Conservation (phyloP, 2,888 invertebrate genomes). For the Aspidiotus destructor region DNA sequence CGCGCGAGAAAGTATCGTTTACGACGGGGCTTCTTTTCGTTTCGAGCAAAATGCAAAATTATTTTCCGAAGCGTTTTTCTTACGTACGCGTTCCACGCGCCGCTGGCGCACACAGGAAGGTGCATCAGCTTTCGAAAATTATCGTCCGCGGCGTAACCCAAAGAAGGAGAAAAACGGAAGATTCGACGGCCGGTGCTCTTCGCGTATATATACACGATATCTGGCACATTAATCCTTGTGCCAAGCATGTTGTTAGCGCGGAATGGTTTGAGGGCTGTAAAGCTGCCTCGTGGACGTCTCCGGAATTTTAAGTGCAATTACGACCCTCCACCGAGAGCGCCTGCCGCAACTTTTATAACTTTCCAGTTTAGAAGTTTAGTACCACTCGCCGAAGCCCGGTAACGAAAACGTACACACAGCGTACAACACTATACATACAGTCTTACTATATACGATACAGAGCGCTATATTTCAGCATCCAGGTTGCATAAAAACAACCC, state of each 20-base stretch:
- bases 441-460: not conserved
- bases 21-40: too few species aligned
- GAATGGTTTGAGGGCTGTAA: slow-evolving; percentile 17
- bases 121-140: slow-evolving; percentile 7
- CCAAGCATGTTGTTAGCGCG: slow-evolving; percentile 22
- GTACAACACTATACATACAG: not conserved
- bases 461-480: slow-evolving; percentile 9
- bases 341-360: not conserved
- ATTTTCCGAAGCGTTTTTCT: too few species aligned
- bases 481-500: slow-evolving; percentile 16
- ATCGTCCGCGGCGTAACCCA: slow-evolving; percentile 3
- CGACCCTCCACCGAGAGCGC: slow-evolving; percentile 11
- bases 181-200: not conserved
- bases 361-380: slow-evolving; percentile 20
- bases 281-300: slow-evolving; percentile 22
- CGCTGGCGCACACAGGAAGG: not conserved
- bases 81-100: too few species aligned
- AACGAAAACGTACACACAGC: not conserved
- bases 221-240: slow-evolving; percentile 18
- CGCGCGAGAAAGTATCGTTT: too few species aligned
- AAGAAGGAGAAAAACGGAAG: not conserved
- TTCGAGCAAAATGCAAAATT: too few species aligned
- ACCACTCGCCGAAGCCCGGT: not conserved
- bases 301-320: slow-evolving; percentile 25
- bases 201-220: not conserved